Conservation (phyloP, 1,140 invertebrate species). For the Mactra quadrangularis region DNA sequence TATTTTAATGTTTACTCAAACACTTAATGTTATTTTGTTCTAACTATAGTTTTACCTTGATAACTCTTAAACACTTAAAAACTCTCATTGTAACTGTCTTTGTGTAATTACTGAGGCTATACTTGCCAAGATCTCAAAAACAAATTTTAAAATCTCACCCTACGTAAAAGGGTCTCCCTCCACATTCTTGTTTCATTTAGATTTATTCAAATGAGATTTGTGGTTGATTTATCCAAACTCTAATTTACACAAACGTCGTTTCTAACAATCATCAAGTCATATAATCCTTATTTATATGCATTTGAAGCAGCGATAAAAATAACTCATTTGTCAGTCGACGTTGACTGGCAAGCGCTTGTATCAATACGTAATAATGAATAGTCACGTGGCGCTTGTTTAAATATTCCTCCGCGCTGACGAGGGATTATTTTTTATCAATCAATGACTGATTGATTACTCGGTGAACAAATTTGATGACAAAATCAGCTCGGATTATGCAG, state of each 20-base stretch:
- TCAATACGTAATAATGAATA: slow-evolving; percentile 6
- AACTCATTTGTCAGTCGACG: slow-evolving; percentile 8
- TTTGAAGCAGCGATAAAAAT: slow-evolving; percentile 33
- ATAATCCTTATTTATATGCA: slow-evolving; percentile 62
- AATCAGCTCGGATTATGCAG: slow-evolving; percentile 52
- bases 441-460: slow-evolving; percentile 31
- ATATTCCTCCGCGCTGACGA: slow-evolving; percentile 36
- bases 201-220: neutral
- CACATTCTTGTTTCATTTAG: no score
- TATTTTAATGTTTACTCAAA: no score
- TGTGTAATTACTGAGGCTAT: neutral
- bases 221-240: neutral
- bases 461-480: slow-evolving; percentile 42
- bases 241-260: neutral
- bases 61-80: no score
- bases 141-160: neutral
- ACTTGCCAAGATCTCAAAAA: neutral
- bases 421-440: slow-evolving; percentile 39
- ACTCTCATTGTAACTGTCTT: neutral
- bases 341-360: neutral
- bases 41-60: no score
- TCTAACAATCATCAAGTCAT: neutral
- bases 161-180: no score
- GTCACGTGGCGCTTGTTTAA: slow-evolving; percentile 46
- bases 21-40: no score